Conservation (phyloP, 2,888 invertebrate genomes). For the Platycnemis pennipes region DNA sequence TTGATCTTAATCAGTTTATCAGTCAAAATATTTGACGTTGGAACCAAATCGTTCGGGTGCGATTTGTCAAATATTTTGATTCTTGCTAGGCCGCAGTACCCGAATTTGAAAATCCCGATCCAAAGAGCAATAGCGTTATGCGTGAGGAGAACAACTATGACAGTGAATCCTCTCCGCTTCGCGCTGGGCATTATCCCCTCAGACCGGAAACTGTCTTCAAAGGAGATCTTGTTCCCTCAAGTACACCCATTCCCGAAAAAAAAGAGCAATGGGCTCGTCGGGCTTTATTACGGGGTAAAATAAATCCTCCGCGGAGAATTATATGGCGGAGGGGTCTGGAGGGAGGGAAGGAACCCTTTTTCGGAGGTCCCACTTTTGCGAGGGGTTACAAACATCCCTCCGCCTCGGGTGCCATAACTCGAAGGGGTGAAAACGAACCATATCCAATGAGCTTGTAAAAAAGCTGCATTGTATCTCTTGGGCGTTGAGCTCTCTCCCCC, state of each 20-base stretch:
- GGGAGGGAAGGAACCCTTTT: background rate
- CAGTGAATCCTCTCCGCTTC: background rate
- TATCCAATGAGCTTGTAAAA: slow-evolving; percentile 32
- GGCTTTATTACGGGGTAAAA: slow-evolving; percentile 31
- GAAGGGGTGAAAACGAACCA: background rate
- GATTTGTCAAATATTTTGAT: background rate
- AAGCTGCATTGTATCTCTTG: background rate
- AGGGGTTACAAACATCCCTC: background rate
- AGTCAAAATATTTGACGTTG: background rate
- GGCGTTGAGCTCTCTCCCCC: background rate
- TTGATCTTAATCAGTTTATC: background rate
- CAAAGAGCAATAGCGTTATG: background rate
- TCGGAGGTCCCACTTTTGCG: slow-evolving; percentile 17
- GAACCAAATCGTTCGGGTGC: background rate
- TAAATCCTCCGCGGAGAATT: slow-evolving; percentile 22
- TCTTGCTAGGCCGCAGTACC: too few relatives aligned
- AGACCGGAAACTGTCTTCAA: background rate
- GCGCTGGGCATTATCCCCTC: background rate
- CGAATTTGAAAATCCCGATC: background rate
- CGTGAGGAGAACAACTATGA: background rate
- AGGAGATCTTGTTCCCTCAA: background rate
- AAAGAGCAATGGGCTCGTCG: slow-evolving; percentile 1
- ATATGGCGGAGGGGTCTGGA: background rate
- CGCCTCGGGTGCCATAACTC: background rate
- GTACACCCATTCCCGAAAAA: slow-evolving; percentile 2